These are phyloP conservation scores for Selene dorsalis DNA, from an alignment of 2,797 vertebrate genomes.

Conservation along the genomic window DNA sequence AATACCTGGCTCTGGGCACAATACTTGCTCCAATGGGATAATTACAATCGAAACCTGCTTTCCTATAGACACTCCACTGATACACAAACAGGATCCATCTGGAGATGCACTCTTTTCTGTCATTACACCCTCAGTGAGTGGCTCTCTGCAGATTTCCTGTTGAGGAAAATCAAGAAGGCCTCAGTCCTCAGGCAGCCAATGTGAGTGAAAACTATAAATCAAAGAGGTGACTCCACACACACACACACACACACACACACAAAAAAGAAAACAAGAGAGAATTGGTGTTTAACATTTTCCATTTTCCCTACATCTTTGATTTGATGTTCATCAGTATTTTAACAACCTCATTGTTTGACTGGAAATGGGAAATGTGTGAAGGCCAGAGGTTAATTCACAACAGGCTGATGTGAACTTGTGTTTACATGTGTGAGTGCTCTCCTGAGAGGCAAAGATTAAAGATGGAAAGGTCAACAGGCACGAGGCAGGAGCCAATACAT, in stretches of 20 bases:
- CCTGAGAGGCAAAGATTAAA: constrained; percentile 43
- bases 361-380: constrained; percentile 17
- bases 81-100: constrained; percentile 54
- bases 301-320: constrained; percentile 18
- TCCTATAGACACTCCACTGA: constrained; percentile 23
- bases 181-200: constrained; percentile 16
- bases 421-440: constrained; percentile 29
- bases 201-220: neutral
- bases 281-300: constrained; percentile 19
- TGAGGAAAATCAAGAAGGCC: constrained; percentile 3
- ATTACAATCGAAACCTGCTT: constrained; percentile 3
- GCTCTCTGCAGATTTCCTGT: constrained; percentile 9
- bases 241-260: too few relatives aligned
- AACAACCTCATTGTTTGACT: constrained; percentile 53
- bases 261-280: neutral
- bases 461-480: constrained; percentile 37
- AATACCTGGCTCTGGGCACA: neutral
- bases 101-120: constrained; percentile 32
- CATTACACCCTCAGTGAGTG: constrained; percentile 20
- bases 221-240: constrained; percentile 9
- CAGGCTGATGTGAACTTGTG: neutral
- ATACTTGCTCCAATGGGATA: constrained; percentile 13
- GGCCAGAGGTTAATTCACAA: constrained; percentile 40
- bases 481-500: constrained; percentile 17
- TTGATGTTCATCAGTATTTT: constrained; percentile 38